Evolutionary conservation across 2,797 vertebrate species (phyloP).

Genomic region (Platalea minor): DNA sequence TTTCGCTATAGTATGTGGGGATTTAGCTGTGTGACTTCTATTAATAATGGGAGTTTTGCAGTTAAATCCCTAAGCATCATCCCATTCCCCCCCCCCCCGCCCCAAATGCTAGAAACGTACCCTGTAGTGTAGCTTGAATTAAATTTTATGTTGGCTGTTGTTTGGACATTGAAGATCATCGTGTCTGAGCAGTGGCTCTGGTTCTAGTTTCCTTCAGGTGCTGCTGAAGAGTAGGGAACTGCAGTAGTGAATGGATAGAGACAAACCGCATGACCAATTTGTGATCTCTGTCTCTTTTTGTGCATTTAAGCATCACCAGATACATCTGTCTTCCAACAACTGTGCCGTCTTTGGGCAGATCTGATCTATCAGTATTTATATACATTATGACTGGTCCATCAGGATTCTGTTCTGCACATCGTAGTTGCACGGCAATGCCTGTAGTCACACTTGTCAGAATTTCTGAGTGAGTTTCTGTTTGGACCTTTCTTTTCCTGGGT

Average conservation of each 20-base stretch:
- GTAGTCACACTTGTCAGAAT: neutral
- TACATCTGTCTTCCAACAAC: neutral
- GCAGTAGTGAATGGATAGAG: neutral
- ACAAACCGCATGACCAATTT: neutral
- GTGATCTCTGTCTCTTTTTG: neutral
- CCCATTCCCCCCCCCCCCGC: too few relatives aligned
- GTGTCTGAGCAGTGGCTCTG: neutral
- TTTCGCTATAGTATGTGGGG: neutral
- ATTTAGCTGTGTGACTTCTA: constrained; percentile 6
- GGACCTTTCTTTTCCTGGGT: neutral
- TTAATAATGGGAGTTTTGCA: constrained; percentile 48
- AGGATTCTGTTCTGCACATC: neutral
- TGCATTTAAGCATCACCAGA: neutral
- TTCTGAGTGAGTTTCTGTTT: neutral
- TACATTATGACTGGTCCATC: neutral
- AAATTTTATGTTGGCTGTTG: neutral
- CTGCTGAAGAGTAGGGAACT: neutral
- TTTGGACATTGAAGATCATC: constrained; percentile 57
- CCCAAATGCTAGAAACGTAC: neutral
- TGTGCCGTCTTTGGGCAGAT: neutral
- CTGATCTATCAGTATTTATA: neutral
- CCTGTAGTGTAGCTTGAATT: constrained; percentile 28
- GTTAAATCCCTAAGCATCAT: constrained; percentile 9
- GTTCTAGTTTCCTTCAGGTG: constrained; percentile 51
- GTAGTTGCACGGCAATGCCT: neutral